Conservation (phyloP, 2,888 invertebrate species). For the Scaptomyza cyrtandrae region DNA sequence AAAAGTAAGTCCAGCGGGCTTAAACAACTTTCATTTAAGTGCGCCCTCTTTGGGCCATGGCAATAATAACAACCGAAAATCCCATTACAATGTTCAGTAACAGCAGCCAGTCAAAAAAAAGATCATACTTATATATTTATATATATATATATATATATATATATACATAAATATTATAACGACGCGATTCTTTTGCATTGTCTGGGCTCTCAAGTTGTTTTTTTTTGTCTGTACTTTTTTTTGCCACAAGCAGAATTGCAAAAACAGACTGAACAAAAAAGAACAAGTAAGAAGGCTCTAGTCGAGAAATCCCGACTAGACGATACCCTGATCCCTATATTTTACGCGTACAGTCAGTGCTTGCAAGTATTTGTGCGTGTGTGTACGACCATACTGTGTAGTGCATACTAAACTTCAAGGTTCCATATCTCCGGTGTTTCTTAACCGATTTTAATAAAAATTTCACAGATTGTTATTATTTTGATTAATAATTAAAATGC, state of each 20-base stretch:
- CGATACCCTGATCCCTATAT: too few species aligned
- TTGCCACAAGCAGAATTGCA: slow-evolving; percentile 39
- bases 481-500: too few species aligned
- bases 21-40: slow-evolving; percentile 74
- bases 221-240: slow-evolving; percentile 6
- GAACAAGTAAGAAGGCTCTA: too few species aligned
- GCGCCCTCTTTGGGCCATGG: slow-evolving; percentile 42
- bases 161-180: slow-evolving; percentile 42
- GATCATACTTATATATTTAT: slow-evolving; percentile 12
- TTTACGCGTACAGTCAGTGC: too few species aligned
- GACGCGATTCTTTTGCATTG: slow-evolving; percentile 72
- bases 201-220: slow-evolving; percentile 42
- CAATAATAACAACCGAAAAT: slow-evolving; percentile 38
- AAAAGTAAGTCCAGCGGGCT: slow-evolving; percentile 29
- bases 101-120: slow-evolving; percentile 36
- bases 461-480: too few species aligned
- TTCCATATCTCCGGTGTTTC: too few species aligned
- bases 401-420: too few species aligned
- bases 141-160: too few species aligned
- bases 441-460: too few species aligned
- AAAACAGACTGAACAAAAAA: slow-evolving; percentile 27
- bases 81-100: slow-evolving; percentile 41
- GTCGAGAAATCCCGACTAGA: too few species aligned
- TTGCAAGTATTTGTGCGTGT: too few species aligned
- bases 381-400: too few species aligned